These are phyloP conservation scores for Dryoscopus gambensis DNA, from an alignment of 2,113 vertebrate species.

Conservation along the genomic window DNA sequence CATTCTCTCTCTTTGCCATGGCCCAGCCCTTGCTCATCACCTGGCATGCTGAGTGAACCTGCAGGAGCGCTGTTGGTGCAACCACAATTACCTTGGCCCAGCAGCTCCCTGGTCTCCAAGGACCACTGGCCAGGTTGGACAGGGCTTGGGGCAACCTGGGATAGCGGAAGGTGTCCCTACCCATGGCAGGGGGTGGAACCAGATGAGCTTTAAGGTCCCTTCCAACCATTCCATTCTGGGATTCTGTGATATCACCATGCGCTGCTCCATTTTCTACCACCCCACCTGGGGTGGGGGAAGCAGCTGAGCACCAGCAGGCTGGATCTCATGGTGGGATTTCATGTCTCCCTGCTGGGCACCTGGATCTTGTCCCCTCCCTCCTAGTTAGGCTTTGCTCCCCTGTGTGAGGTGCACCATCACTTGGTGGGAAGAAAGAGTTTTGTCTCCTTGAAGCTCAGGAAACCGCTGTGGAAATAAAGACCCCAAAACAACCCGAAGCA, in stretches of 20 bases:
- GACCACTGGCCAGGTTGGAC: not conserved
- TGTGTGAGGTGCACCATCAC: not conserved
- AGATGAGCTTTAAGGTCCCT: not conserved
- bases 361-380: not conserved
- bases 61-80: not conserved
- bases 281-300: accelerated
- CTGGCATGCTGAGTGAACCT: accelerated
- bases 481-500: not conserved
- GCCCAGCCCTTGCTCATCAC: not conserved
- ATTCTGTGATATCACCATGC: accelerated
- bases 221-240: not conserved
- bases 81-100: not conserved
- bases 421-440: not conserved
- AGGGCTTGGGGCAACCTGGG: accelerated
- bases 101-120: not conserved
- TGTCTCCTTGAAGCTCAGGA: not conserved
- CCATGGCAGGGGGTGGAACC: not conserved
- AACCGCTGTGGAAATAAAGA: not conserved
- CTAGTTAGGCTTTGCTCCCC: not conserved
- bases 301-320: not conserved
- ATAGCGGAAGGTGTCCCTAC: not conserved
- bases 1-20: not conserved
- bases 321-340: not conserved
- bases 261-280: not conserved
- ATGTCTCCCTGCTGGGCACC: not conserved